Conservation (phyloP, 2,797 vertebrate genomes). For the Gorsachius magnificus region DNA sequence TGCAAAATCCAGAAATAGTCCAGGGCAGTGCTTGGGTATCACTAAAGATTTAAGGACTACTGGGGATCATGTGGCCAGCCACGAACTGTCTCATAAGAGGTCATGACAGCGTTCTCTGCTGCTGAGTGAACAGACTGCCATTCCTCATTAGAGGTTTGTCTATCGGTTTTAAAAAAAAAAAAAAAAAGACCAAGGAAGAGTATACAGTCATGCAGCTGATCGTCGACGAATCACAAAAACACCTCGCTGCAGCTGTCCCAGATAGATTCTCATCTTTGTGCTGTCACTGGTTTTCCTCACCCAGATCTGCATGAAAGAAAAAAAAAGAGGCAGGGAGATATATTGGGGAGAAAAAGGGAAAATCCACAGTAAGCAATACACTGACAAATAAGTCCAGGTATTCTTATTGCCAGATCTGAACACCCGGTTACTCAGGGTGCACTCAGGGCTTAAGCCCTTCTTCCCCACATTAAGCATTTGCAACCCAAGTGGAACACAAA, state of each 20-base stretch:
- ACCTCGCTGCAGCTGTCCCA: slow-evolving; percentile 98
- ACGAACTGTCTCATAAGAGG: slow-evolving; percentile 24
- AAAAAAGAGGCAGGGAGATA: background rate
- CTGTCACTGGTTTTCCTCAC: slow-evolving; percentile 99
- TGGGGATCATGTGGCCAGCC: slow-evolving; percentile 43
- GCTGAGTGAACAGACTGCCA: slow-evolving; percentile 19
- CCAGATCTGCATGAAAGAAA: slow-evolving; percentile 86
- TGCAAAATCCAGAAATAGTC: slow-evolving; percentile 38
- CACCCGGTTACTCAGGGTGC: background rate
- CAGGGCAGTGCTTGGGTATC: slow-evolving; percentile 10
- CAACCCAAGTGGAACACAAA: background rate
- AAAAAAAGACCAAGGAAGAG: background rate
- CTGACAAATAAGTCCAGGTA: background rate
- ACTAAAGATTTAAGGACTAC: slow-evolving; percentile 46
- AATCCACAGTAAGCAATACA: background rate
- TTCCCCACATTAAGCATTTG: background rate
- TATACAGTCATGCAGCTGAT: slow-evolving; percentile 87
- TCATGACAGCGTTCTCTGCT: slow-evolving; percentile 36
- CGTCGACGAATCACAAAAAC: slow-evolving; percentile 95
- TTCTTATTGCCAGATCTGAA: background rate
- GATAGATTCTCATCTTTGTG: slow-evolving; percentile 98
- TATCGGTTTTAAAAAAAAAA: background rate
- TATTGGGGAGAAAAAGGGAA: background rate
- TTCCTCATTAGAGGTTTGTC: slow-evolving; percentile 18
- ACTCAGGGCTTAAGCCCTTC: background rate